phyloP scores from a whole-genome alignment of 2,797 vertebrate genomes.

The Tadarida brasiliensis region DNA sequence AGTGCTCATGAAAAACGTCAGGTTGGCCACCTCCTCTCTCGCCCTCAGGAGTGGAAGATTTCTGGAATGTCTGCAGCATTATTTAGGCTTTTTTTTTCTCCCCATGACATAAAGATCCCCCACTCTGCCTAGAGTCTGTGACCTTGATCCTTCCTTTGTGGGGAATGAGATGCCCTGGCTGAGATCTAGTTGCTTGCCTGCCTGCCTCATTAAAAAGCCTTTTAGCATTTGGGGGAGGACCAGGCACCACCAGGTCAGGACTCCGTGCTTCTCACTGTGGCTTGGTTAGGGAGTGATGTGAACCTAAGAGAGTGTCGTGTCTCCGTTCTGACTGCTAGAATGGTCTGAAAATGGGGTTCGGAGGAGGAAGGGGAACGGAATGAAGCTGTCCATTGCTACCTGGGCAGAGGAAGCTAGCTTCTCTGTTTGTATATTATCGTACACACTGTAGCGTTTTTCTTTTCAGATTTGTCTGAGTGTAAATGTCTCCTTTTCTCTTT shows the following conservation, averaged over 20 bases:
- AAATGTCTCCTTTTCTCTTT: slow-evolving; percentile 14
- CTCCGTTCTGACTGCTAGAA: accelerated
- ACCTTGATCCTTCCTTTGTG: slow-evolving; percentile 77
- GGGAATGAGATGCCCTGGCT: slow-evolving; percentile 67
- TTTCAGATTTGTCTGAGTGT: not conserved
- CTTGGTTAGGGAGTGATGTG: not conserved
- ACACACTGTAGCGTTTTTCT: not conserved
- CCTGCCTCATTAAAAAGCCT: slow-evolving; percentile 84
- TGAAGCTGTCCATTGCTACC: accelerated
- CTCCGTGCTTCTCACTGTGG: not conserved
- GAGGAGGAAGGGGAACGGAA: not conserved
- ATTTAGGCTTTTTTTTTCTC: slow-evolving; percentile 13
- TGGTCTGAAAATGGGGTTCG: not conserved
- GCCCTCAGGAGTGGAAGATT: not conserved
- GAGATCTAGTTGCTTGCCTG: slow-evolving; percentile 75
- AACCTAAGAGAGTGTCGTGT: not conserved
- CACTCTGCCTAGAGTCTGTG: slow-evolving; percentile 57
- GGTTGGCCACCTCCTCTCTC: slow-evolving; percentile 9
- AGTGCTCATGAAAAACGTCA: not conserved
- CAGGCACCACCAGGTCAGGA: not conserved
- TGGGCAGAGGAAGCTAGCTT: not conserved
- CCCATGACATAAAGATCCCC: not conserved
- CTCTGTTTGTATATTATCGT: not conserved
- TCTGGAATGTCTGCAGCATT: slow-evolving; percentile 36
- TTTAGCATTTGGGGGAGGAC: slow-evolving; percentile 43